Percentiles rank a stretch among this genome's conserved stretches.
These are phyloP conservation scores for Hypocryptadius cinnamomeus DNA, from an alignment of 2,113 vertebrate species.

Conservation along the genomic window DNA sequence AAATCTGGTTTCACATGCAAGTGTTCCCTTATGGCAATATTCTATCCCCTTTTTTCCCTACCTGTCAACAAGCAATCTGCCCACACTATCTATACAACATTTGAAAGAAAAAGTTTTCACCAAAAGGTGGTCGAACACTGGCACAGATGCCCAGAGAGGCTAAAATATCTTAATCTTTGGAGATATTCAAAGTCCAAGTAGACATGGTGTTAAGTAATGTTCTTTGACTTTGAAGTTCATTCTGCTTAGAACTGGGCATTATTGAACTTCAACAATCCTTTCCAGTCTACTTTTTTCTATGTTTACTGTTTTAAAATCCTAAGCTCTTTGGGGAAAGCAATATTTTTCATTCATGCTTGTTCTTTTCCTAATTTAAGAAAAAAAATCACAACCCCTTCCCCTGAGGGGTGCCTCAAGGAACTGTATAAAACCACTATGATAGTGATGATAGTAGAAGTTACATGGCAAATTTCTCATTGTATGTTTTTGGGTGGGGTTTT, in stretches of 20 bases:
- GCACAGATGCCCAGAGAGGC: not conserved
- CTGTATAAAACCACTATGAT: not conserved
- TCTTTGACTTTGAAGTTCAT: not conserved
- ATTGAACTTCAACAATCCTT: not conserved
- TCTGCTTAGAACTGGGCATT: not conserved
- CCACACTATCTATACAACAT: not conserved
- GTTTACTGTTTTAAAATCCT: not conserved
- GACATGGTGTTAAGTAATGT: accelerated
- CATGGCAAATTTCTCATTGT: not conserved
- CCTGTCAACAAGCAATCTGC: not conserved
- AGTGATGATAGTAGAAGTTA: not conserved
- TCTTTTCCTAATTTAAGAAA: not conserved
- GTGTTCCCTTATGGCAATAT: not conserved
- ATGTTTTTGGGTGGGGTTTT: not conserved
- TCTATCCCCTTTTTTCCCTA: accelerated
- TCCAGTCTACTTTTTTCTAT: not conserved
- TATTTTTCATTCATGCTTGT: not conserved
- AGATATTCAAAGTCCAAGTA: not conserved
- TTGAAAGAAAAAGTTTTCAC: not conserved
- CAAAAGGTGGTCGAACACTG: not conserved
- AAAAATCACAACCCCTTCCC: not conserved
- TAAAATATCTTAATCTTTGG: not conserved
- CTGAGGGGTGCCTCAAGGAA: not conserved
- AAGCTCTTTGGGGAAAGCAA: not conserved
- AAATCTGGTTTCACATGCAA: not conserved